Percentiles rank a stretch among this genome's conserved stretches.
phyloP scores from a whole-genome alignment of 2,888 invertebrate species.

The Anoplius nigerrimus region DNA sequence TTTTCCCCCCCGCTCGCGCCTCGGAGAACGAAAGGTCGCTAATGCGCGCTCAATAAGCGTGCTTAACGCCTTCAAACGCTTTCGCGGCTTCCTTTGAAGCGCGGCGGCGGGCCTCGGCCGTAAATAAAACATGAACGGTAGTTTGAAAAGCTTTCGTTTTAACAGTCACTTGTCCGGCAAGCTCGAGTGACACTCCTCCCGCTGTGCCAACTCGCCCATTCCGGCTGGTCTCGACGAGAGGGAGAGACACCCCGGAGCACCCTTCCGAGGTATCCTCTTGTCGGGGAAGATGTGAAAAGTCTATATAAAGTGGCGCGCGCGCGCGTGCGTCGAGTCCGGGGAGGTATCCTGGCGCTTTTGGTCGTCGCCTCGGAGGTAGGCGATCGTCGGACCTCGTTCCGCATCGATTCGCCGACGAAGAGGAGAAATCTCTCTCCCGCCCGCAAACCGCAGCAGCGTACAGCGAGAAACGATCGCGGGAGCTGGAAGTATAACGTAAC shows the following conservation, averaged over 20 bases:
- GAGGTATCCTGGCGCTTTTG: no score
- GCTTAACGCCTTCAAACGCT: neutral
- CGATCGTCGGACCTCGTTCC: no score
- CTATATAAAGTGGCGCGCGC: no score
- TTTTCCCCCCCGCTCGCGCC: no score
- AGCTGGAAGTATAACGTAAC: no score
- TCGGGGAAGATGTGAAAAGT: neutral
- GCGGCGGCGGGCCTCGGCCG: neutral
- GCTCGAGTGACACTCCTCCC: slow-evolving; percentile 18
- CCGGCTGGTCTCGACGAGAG: neutral
- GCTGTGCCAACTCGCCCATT: neutral
- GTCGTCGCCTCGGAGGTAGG: no score
- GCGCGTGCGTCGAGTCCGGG: no score
- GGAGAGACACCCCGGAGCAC: slow-evolving; percentile 8
- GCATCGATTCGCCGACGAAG: no score
- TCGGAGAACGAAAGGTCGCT: neutral
- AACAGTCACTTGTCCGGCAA: slow-evolving; percentile 1
- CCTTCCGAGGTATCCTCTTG: slow-evolving; percentile 1
- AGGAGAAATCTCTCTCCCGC: no score
- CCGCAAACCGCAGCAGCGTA: no score
- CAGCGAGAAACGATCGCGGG: no score
- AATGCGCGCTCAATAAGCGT: slow-evolving; percentile 3
- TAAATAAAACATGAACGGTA: neutral
- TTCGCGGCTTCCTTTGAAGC: no score
- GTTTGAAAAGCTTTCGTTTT: slow-evolving; percentile 4